phyloP scores from a whole-genome alignment of 2,888 invertebrate genomes.

The Aspidiotus destructor region DNA sequence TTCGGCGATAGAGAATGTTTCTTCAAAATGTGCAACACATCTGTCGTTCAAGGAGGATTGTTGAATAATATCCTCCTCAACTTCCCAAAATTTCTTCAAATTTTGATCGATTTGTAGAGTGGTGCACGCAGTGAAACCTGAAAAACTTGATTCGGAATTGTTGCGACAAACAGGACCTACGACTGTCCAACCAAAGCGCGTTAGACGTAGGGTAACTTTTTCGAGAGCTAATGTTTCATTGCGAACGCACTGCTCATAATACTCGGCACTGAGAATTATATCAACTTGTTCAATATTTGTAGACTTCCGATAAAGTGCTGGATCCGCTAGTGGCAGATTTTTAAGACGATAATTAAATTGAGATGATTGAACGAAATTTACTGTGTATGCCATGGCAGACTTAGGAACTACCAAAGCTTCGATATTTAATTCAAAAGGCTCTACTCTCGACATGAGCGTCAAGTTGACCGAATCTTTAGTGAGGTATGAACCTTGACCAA shows the following conservation, averaged over 20 bases:
- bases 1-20: neutral
- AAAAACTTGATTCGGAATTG: neutral
- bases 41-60: neutral
- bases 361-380: neutral
- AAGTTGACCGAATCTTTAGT: neutral
- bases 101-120: neutral
- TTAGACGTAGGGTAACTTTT: neutral
- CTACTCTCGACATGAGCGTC: neutral
- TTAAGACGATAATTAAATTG: neutral
- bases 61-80: neutral
- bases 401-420: neutral
- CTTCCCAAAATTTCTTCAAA: constrained; percentile 16
- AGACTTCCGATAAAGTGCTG: neutral
- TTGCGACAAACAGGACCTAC: neutral
- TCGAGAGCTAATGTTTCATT: neutral
- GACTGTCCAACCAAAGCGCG: constrained; percentile 21
- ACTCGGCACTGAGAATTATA: constrained; percentile 6
- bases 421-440: neutral
- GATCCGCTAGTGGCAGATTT: neutral
- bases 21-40: neutral
- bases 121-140: neutral
- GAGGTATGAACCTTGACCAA: neutral
- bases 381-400: neutral
- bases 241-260: neutral
- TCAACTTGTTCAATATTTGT: neutral